Percentiles rank a stretch among this genome's conserved stretches.
Conservation (phyloP, 1,140 invertebrate species). For the Halesus radiatus region DNA sequence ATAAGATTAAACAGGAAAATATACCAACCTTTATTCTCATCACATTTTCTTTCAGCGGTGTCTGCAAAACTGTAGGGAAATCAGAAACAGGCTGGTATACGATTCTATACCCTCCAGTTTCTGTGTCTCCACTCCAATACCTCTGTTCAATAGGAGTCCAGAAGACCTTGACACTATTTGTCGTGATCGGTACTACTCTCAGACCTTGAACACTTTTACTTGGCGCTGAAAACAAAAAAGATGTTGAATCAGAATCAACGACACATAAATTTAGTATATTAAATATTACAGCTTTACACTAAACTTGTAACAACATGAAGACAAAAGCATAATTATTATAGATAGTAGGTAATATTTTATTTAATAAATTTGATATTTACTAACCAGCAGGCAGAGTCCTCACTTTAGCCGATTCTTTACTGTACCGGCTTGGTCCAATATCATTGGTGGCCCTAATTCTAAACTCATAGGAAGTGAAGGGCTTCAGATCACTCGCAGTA, state of each 20-base stretch:
- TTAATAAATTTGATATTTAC: neutral
- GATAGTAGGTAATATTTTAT: too few relatives aligned
- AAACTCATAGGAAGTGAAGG: slow-evolving; percentile 93
- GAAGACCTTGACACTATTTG: slow-evolving; percentile 89
- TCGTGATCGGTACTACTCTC: slow-evolving; percentile 92
- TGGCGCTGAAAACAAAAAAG: slow-evolving; percentile 76
- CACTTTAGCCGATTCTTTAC: slow-evolving; percentile 88
- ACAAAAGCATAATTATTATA: too few relatives aligned
- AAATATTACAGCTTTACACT: too few relatives aligned
- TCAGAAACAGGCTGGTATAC: slow-evolving; percentile 90
- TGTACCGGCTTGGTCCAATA: slow-evolving; percentile 93
- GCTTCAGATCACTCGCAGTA: slow-evolving; percentile 86
- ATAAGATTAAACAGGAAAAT: too few relatives aligned
- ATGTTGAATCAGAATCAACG: neutral
- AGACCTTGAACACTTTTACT: slow-evolving; percentile 85
- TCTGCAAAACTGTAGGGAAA: slow-evolving; percentile 85
- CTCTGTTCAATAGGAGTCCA: slow-evolving; percentile 83
- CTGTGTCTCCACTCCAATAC: slow-evolving; percentile 90
- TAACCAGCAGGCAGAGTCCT: slow-evolving; percentile 87
- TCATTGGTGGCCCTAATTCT: slow-evolving; percentile 96
- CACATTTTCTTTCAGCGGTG: slow-evolving; percentile 86
- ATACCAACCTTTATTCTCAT: slow-evolving; percentile 78
- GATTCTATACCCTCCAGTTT: slow-evolving; percentile 89
- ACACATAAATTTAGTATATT: too few relatives aligned
- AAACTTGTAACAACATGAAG: too few relatives aligned